A percentile compares a stretch with the other conserved stretches of the same genome.
Evolutionary conservation across 1,140 invertebrate species (phyloP).

Genomic region (Brachionus manjavacas): DNA sequence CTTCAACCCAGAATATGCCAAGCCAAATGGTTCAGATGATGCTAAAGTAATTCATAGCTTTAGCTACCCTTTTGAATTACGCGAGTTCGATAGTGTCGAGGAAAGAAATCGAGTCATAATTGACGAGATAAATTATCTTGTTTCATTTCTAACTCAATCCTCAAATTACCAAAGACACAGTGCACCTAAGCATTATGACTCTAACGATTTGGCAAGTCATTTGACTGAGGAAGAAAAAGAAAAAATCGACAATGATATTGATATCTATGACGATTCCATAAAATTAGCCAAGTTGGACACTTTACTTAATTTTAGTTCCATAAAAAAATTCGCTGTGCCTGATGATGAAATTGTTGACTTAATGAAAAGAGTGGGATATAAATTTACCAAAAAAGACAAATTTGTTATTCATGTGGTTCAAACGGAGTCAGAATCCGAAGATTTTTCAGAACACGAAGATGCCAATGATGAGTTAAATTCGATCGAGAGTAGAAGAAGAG

Average conservation of each 20-base stretch:
- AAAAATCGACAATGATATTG: slow-evolving; percentile 20
- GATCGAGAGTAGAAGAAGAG: neutral
- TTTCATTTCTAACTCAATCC: neutral
- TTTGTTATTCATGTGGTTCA: neutral
- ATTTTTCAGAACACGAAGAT: neutral
- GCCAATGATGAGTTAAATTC: neutral
- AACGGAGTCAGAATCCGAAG: neutral
- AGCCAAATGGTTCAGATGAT: neutral
- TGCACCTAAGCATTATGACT: neutral
- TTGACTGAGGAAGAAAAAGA: slow-evolving; percentile 25
- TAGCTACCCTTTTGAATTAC: neutral
- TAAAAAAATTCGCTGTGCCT: neutral
- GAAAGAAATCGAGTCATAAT: neutral
- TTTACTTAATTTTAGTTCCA: neutral
- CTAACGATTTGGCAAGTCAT: neutral
- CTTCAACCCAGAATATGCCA: neutral
- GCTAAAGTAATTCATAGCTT: neutral
- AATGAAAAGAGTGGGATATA: neutral
- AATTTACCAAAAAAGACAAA: slow-evolving; percentile 18
- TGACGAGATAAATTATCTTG: neutral
- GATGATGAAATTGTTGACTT: neutral
- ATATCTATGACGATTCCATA: neutral
- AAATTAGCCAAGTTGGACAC: neutral
- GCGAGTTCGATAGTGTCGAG: neutral
- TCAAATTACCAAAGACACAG: neutral